Conservation (phyloP, 2,113 vertebrate genomes). For the Dipodomys merriami region DNA sequence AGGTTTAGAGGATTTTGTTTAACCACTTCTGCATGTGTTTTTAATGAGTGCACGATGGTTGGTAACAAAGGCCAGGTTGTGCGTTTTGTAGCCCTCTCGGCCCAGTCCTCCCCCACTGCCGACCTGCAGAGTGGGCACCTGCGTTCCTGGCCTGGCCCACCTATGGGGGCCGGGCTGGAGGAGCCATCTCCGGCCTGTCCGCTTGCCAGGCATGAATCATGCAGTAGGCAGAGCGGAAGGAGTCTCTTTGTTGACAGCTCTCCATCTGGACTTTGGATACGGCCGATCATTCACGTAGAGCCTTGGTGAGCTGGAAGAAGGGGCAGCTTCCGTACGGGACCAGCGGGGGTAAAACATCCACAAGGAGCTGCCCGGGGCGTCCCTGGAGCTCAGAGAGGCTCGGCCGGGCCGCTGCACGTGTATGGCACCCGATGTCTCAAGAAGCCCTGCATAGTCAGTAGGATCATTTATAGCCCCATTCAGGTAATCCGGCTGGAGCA, state of each 20-base stretch:
- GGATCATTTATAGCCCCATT: constrained; percentile 67
- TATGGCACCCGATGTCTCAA: constrained; percentile 37
- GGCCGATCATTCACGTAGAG: constrained; percentile 50
- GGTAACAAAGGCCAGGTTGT: constrained; percentile 53
- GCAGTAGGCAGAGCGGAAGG: constrained; percentile 74
- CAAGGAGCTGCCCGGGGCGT: background rate
- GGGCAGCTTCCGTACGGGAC: background rate
- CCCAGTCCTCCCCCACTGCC: constrained; percentile 46
- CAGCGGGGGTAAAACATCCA: background rate
- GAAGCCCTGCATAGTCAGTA: constrained; percentile 72
- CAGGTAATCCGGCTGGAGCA: constrained; percentile 75
- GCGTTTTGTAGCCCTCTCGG: background rate
- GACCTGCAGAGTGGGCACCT: constrained; percentile 60
- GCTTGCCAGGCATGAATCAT: constrained; percentile 76
- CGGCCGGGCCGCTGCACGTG: constrained; percentile 50
- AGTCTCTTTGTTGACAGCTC: constrained; percentile 77
- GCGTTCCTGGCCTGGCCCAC: constrained; percentile 51
- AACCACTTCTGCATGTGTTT: constrained; percentile 84
- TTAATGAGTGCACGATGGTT: constrained; percentile 81
- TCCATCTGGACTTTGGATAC: constrained; percentile 80
- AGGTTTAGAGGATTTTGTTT: constrained; percentile 85
- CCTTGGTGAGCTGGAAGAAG: constrained; percentile 53
- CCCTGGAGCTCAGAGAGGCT: no score
- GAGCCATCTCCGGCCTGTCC: constrained; percentile 69
- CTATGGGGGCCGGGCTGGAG: constrained; percentile 65